Evolutionary conservation across 2,888 invertebrate genomes (phyloP), one percentile per base, ranked within the genome.

Genomic region (Amaurobius ferox): DNA sequence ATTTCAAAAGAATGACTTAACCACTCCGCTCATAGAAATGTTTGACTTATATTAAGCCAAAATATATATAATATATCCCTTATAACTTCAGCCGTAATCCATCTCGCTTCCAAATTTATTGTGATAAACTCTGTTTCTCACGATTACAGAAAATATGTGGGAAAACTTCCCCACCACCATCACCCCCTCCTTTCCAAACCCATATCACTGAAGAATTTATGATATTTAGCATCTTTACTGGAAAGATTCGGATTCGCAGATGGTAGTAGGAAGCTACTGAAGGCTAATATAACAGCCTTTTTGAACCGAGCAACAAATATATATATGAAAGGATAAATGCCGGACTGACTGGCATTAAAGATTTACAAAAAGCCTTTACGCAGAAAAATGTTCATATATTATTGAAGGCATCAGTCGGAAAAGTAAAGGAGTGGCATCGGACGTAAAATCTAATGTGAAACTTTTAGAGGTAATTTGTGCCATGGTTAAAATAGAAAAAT

Each of bases 131-230:
- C 48, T 19, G 23, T 19, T 19, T 48, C 48, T 48, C 23, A 48
- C 2, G 3, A 19, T 19, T 19, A 19, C 2, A 9, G 48, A 48
- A 48, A 19, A 19, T 19, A 48, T 19, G 23, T 19, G n/a, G 23
- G 23, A 19, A 48, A 48, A 48, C 48, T 19, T 19, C n/a, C n/a
- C 13, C n/a, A 48, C 48, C n/a, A 48, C n/a, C 48, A 19, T 19
- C 48, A 48, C 3, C 48, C 23, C 48, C 79, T 80, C 16, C 32
- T 66, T 26, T 64, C n/a, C 40, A 78, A 78, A 35, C 40, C 78
- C 39, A 26, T 64, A 71, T 73, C 67, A 48, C 55, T 80, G 66
- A 80, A 80, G 66, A 80, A 80, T 80, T 80, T 80, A 80, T 80
- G 79, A 55, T 44, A 66, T 66, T 73, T 73, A 55, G 73, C 73